Evolutionary conservation across 2,113 vertebrate genomes (phyloP).

Genomic region (Amphiprion ocellaris): DNA sequence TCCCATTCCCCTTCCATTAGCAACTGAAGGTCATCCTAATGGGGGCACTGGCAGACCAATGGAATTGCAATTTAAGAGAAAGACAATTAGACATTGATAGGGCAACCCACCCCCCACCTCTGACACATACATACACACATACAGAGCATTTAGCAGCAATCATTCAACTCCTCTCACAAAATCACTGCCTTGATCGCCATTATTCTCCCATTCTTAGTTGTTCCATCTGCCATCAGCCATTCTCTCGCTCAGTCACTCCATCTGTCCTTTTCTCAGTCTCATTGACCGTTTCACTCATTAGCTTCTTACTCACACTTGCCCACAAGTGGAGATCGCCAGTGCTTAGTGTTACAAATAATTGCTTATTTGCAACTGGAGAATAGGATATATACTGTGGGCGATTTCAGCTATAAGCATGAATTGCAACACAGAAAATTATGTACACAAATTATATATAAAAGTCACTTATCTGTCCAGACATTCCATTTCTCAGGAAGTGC

Average conservation of each 20-base stretch:
- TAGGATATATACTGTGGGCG: no score
- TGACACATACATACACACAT: conserved; percentile 27
- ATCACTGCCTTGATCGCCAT: conserved; percentile 45
- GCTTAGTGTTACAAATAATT: not conserved
- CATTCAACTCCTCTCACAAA: conserved; percentile 48
- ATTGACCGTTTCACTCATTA: conserved; percentile 71
- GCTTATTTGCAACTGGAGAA: conserved; percentile 17
- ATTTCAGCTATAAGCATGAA: not conserved
- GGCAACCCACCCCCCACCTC: conserved; percentile 29
- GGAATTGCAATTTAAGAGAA: conserved; percentile 67
- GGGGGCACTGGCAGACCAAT: conserved; percentile 61
- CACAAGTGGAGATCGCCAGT: conserved; percentile 16
- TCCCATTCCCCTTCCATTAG: conserved; percentile 55
- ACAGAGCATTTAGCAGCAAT: conserved; percentile 23
- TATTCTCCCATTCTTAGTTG: conserved; percentile 51
- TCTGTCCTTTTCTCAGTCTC: conserved; percentile 64
- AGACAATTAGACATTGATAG: conserved; percentile 70
- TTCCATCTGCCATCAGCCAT: conserved; percentile 59
- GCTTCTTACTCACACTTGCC: conserved; percentile 66
- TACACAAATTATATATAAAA: not conserved
- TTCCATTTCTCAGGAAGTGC: no score
- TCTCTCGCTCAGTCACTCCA: conserved; percentile 58
- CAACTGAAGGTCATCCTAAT: conserved; percentile 73
- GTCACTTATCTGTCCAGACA: not conserved
- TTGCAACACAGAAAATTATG: not conserved